Percentiles rank a stretch among this genome's conserved stretches.
Conservation (phyloP, 2,113 vertebrate species). For the Sphyrna mokarran region DNA sequence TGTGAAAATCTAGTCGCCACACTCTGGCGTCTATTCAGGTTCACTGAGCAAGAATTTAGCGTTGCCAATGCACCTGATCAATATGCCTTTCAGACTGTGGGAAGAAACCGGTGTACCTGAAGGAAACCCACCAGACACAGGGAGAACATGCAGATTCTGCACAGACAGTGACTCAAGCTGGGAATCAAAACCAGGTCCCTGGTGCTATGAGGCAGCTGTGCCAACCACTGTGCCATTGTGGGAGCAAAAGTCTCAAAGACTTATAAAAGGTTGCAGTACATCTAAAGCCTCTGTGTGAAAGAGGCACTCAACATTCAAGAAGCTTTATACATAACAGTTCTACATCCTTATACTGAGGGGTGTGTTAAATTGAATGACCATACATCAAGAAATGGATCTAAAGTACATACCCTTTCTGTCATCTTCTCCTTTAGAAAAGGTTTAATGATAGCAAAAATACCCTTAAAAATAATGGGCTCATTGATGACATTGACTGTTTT, state of each 20-base stretch:
- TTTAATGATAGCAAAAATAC: conserved; percentile 96
- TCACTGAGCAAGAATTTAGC: no score
- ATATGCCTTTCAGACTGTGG: no score
- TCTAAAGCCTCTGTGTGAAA: neutral
- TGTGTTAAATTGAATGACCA: neutral
- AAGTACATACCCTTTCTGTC: conserved; percentile 80
- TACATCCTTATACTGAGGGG: neutral
- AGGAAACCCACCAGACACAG: no score
- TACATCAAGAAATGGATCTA: neutral
- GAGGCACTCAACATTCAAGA: neutral
- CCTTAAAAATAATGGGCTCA: conserved; percentile 95
- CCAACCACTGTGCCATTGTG: no score
- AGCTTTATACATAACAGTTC: neutral
- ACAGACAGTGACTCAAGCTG: no score
- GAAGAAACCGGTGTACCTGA: no score
- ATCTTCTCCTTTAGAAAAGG: conserved; percentile 98
- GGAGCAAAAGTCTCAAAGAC: neutral
- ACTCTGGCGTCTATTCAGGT: no score
- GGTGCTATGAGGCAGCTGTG: no score
- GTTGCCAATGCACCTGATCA: no score
- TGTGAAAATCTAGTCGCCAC: no score
- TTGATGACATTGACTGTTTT: conserved; percentile 96
- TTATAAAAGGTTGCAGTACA: neutral
- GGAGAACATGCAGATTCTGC: no score
- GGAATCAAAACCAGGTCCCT: no score